Conservation (phyloP, 2,113 vertebrate genomes). For the Girardinichthys multiradiatus region DNA sequence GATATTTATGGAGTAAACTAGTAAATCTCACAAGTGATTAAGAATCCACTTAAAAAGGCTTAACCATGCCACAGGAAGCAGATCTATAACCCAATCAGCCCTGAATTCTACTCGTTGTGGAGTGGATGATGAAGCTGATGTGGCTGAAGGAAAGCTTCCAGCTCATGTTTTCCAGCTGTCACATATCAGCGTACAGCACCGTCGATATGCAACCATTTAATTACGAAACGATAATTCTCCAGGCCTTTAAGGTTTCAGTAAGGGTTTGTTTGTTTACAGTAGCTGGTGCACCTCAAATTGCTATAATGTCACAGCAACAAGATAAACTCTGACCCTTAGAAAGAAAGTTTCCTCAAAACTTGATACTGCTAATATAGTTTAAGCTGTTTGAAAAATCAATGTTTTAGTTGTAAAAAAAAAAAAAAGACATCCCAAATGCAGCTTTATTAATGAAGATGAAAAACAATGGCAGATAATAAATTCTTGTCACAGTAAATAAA, state of each 20-base stretch:
- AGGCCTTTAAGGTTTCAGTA: conserved; percentile 15
- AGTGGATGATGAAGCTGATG: conserved; percentile 33
- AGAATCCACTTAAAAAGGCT: background rate
- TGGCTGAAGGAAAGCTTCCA: conserved; percentile 11
- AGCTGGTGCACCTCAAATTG: conserved; percentile 10
- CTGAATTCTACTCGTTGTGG: conserved; percentile 26
- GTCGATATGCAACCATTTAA: conserved; percentile 55
- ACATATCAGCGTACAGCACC: conserved; percentile 34
- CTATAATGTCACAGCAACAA: background rate
- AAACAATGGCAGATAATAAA: no score
- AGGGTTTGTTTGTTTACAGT: conserved; percentile 8
- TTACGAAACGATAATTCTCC: conserved; percentile 40
- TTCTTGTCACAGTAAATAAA: no score
- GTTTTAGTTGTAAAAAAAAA: no score
- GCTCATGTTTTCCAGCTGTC: conserved; percentile 38
- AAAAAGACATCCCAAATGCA: no score
- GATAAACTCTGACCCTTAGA: no score
- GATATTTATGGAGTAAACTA: background rate
- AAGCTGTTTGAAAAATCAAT: no score
- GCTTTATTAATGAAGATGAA: no score
- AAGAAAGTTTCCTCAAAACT: no score
- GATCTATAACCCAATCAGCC: background rate
- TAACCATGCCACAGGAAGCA: conserved; percentile 31
- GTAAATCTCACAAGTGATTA: background rate
- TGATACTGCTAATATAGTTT: no score